Evolutionary conservation across 2,888 invertebrate species (phyloP).

Genomic region (Notodonta ziczac): DNA sequence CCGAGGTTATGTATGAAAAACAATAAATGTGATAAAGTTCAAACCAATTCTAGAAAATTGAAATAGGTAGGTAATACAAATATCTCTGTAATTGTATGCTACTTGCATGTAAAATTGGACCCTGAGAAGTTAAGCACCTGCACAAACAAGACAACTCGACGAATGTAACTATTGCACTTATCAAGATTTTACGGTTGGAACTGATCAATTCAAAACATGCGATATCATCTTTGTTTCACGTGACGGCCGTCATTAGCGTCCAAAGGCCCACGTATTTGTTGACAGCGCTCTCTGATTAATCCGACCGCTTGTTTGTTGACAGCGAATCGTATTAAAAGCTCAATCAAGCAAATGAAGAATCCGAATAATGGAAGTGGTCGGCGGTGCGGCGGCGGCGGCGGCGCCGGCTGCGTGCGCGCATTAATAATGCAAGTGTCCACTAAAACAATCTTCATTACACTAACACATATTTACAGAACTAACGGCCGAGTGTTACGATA

Average conservation of each 20-base stretch:
- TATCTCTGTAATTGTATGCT: neutral
- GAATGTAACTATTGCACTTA: constrained; percentile 36
- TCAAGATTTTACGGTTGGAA: constrained; percentile 46
- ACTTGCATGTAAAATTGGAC: neutral
- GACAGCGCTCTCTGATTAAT: constrained; percentile 78
- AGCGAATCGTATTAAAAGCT: constrained; percentile 83
- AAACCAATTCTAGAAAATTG: neutral
- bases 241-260: constrained; percentile 73
- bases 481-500: constrained; percentile 46
- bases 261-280: constrained; percentile 61
- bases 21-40: too few species aligned
- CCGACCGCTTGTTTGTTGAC: constrained; percentile 70
- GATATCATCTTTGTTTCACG: constrained; percentile 71
- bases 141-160: constrained; percentile 34
- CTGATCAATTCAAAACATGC: constrained; percentile 58
- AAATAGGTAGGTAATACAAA: constrained; percentile 2
- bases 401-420: constrained; percentile 80
- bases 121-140: constrained; percentile 9
- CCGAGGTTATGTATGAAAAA: too few species aligned
- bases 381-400: constrained; percentile 40
- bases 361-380: constrained; percentile 78
- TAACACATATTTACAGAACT: constrained; percentile 68
- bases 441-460: constrained; percentile 83
- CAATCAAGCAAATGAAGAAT: constrained; percentile 85
- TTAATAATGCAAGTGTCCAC: constrained; percentile 80